A percentile compares a stretch with the other conserved stretches of the same genome.
Evolutionary conservation across 37 sponge, comb jelly and placozoan species (phyloP).

Genomic region (Eunapius fragilis): DNA sequence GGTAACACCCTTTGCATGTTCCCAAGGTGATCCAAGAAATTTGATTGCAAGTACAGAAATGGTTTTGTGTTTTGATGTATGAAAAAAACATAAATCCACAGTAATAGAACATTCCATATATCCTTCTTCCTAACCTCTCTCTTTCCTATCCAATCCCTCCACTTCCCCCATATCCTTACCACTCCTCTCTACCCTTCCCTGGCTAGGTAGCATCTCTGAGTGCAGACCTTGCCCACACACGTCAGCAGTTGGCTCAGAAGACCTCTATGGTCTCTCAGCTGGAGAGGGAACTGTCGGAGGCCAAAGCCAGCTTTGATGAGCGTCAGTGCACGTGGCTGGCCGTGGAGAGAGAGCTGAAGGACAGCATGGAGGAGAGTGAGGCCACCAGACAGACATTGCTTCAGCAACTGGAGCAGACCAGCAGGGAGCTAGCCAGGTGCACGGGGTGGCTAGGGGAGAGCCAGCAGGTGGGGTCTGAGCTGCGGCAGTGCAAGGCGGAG

Average conservation of each 20-base stretch:
- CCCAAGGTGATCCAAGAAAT: too few relatives aligned
- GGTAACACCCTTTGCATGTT: too few relatives aligned
- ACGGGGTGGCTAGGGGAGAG: neutral
- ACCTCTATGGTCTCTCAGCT: slow-evolving; percentile 2
- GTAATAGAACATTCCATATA: too few relatives aligned
- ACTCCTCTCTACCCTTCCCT: neutral
- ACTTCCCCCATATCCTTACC: neutral
- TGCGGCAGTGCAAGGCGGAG: slow-evolving; percentile 11
- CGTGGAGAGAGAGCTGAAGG: slow-evolving; percentile 8
- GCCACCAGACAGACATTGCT: slow-evolving; percentile 16
- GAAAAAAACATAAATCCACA: too few relatives aligned
- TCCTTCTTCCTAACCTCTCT: neutral
- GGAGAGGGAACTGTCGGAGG: neutral
- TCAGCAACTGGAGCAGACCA: slow-evolving; percentile 21
- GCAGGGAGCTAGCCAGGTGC: neutral
- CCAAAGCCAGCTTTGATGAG: neutral
- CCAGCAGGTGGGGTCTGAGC: slow-evolving; percentile 1
- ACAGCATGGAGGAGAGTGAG: slow-evolving; percentile 35
- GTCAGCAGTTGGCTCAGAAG: slow-evolving; percentile 7
- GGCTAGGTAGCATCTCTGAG: slow-evolving; percentile 22
- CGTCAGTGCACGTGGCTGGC: neutral
- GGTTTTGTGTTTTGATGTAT: too few relatives aligned
- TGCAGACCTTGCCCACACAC: slow-evolving; percentile 21
- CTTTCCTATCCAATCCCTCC: neutral
- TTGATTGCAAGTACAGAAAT: too few relatives aligned